Evolutionary conservation across 2,888 invertebrate genomes (phyloP), one percentile per base, ranked within the genome.

Genomic region (Automeris io): DNA sequence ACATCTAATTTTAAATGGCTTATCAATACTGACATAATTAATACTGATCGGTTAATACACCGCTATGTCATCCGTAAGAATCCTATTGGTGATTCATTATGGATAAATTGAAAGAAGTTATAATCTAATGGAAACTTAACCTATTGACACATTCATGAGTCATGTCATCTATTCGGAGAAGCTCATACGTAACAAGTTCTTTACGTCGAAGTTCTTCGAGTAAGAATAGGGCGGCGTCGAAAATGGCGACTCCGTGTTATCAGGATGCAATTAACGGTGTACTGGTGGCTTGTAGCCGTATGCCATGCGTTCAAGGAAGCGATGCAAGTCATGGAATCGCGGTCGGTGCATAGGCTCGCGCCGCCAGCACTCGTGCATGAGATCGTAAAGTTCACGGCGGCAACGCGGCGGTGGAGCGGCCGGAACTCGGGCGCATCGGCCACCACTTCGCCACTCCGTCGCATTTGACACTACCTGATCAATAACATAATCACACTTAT

Each of bases 361-460:
- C 57, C 93, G 92, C 96, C 96, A 97, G 80, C 96, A 97, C 77
- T 96, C 95, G 55, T 92, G 91, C 94, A 97, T 95, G 54, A 96
- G 90, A 73, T 95, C 95, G 86, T 94, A 96, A 45, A 97, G 93
- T 74, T 97, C 96, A 49, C 93, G 89, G 25, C 96, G 93, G 75
- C 95, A 95, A 43, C 91, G 90, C 29, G 91, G 86, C 8, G 95
- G 95, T 31, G 91, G 89, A 2, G 91, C 83, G 61, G 86, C 82
- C 0, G 87, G 86, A 11, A 85, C 85, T 22, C 85, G 70, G 0
- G 86, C 79, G 0, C 70, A 71, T 0, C 80, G 61, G 0, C 79
- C 79, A 1, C 80, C 82, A 37, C 75, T 73, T 34, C 90, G 89
- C 91, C 91, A 93, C 58, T 91, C 91, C 55, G 89, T 90, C 34